Evolutionary conservation across 1,140 invertebrate species (phyloP), one percentile per base, ranked within the genome.

Genomic region (Drosophila truncata): DNA sequence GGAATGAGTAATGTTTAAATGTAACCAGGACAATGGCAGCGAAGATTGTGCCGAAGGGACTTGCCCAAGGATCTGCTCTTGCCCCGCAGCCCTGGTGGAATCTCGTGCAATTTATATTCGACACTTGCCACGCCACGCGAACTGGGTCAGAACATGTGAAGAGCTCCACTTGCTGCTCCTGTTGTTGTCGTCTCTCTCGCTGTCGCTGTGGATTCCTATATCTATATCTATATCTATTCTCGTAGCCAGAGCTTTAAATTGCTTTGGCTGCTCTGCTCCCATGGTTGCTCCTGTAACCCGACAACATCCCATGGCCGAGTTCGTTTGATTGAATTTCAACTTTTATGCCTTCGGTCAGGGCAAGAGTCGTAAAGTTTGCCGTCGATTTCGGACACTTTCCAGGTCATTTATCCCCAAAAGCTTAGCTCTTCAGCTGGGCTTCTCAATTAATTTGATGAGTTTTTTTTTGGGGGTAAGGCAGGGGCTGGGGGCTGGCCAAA

Each of bases 1-100:
- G 75, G 78, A 90, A 82, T 90, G 85, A 85, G 85, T 90, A 79
- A 85, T 90, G 86, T 84, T 80, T 46, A 87, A 90, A 90, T 90
- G 85, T 90, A 90, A 90, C 81, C 85, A 82, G 85, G 81, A 90
- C 85, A 90, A 90, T 81, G 74, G 78, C 69, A 80, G 72, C 52
- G 44, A 62, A 77, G 63, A 60, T 59, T 69, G 59, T 60, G 54
- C 75, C 69, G 55, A 64, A 47, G 78, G 69, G 76, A 79, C 57
- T 65, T 73, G 52, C 50, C 59, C 13, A 41, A 31, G 60, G 20
- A 59, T 71, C n/a, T 3, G n/a, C n/a, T 52, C 4, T 1, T 35
- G 41, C 29, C 23, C 31, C 14, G 31, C 14, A 11, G 1, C 33
- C 4, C 18, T 23, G 64, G 33, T 55, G 64, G 50, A 23, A 59